phyloP scores from a whole-genome alignment of 2,888 invertebrate genomes.

The Rhagonycha lutea region DNA sequence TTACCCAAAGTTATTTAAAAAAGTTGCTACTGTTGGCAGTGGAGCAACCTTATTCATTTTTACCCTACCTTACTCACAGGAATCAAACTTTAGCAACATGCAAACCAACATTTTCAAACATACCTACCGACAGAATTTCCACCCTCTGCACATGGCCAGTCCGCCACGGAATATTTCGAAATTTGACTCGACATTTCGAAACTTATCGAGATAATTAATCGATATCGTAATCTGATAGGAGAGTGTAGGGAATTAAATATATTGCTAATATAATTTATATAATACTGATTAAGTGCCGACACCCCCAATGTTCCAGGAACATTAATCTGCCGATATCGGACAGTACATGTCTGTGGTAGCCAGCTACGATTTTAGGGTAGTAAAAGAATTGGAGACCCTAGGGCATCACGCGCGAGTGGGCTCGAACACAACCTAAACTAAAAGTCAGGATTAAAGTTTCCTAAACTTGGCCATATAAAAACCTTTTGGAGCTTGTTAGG shows the following conservation, averaged over 20 bases:
- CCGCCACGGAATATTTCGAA: too few relatives aligned
- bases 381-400: conserved; percentile 13
- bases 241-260: conserved; percentile 15
- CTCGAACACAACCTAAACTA: conserved; percentile 1
- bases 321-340: conserved; percentile 34
- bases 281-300: conserved; percentile 34
- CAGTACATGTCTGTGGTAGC: conserved; percentile 4
- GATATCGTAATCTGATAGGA: conserved; percentile 10
- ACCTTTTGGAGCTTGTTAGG: conserved; percentile 1
- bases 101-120: too few relatives aligned
- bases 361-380: conserved; percentile 9
- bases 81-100: too few relatives aligned
- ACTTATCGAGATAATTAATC: conserved; percentile 4
- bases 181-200: neutral
- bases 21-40: too few relatives aligned
- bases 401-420: conserved; percentile 10
- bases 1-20: too few relatives aligned
- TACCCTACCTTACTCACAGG: too few relatives aligned
- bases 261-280: conserved; percentile 23
- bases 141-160: too few relatives aligned
- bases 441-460: conserved; percentile 6
- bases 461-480: neutral
- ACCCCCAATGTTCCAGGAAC: conserved; percentile 28
- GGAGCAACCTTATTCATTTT: too few relatives aligned
- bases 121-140: too few relatives aligned